Base-by-base conservation (phyloP, 1,140 invertebrate species). In the Cydia amplana region DNA sequence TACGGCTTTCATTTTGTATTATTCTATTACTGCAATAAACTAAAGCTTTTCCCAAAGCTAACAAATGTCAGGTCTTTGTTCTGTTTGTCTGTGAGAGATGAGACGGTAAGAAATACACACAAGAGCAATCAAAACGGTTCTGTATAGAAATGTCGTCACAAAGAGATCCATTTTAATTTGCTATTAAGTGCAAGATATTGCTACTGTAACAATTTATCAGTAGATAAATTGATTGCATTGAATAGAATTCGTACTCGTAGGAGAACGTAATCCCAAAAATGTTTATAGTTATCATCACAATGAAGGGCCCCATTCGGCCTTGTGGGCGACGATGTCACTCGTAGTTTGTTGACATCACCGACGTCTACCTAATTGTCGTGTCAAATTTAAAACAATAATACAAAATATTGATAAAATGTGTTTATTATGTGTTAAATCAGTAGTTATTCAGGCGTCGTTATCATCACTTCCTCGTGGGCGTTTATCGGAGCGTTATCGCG, bases 401-500 rank as follows among this genome's bases (percentile, higher is more conserved):
- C 16, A 70, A 67, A 51, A 51, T 51, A 51, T 51, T 70, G 36
- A 36, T 70, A 70, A 36, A 70, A 70, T 14, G 28, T 43, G 25
- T 36, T 70, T 70, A 36, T 70, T 70, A 36, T 60, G n/a, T 23
- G 20, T 20, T 55, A 55, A 55, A 55, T 55, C 46, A 73, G 63
- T 73, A 76, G 7, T 63, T 76, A 76, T 76, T 79, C 72, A 55
- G 65, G 75, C 75, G 74, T 73, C 55, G 43, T 49, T 65, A 25
- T 32, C 74, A 64, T 20, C 81, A 85, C 78, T 89, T 86, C 86
- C 85, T 85, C 81, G 84, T 84, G 81, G 79, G 78, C 79, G 78
- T 72, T 88, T 90, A 90, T 90, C 87, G 74, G 23, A 72, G 70
- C 64, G 60, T 83, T 87, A 87, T 87, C 84, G 77, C 75, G 67